Conservation (phyloP, 2,888 invertebrate species). For the Amiota mariae region DNA sequence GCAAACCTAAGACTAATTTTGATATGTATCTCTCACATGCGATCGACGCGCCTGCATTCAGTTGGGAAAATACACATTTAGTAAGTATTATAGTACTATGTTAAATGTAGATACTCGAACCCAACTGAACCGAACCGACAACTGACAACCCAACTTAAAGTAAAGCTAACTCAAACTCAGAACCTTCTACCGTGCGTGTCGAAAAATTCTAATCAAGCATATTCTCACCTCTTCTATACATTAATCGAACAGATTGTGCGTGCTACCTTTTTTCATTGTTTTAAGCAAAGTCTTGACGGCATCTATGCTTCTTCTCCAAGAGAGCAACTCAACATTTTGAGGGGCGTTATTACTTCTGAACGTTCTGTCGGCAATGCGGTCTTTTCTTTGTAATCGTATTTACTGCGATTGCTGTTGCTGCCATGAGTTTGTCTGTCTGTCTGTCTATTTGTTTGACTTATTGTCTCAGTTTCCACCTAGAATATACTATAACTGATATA, state of each 20-base stretch:
- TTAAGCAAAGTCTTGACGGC: neutral
- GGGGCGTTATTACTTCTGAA: slow-evolving; percentile 69
- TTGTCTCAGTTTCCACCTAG: slow-evolving; percentile 30
- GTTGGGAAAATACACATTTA: slow-evolving; percentile 12
- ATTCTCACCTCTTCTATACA: slow-evolving; percentile 60
- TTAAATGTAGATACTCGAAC: neutral
- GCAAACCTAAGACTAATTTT: slow-evolving; percentile 3
- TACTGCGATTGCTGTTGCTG: neutral
- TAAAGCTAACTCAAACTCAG: no score
- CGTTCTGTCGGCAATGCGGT: slow-evolving; percentile 67
- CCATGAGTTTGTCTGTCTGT: slow-evolving; percentile 6
- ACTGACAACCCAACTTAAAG: no score
- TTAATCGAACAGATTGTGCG: slow-evolving; percentile 29
- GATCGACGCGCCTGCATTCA: neutral
- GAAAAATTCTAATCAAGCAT: slow-evolving; percentile 62
- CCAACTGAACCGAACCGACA: neutral
- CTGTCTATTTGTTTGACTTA: slow-evolving; percentile 30
- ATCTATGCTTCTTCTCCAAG: neutral
- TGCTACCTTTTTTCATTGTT: slow-evolving; percentile 14
- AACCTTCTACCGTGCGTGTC: slow-evolving; percentile 22
- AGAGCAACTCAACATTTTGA: slow-evolving; percentile 11
- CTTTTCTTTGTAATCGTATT: slow-evolving; percentile 33
- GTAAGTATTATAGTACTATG: slow-evolving; percentile 7
- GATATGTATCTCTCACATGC: neutral
- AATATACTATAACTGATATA: no score